phyloP scores from a whole-genome alignment of 2,888 invertebrate species.

The Trachelus iudaicus region DNA sequence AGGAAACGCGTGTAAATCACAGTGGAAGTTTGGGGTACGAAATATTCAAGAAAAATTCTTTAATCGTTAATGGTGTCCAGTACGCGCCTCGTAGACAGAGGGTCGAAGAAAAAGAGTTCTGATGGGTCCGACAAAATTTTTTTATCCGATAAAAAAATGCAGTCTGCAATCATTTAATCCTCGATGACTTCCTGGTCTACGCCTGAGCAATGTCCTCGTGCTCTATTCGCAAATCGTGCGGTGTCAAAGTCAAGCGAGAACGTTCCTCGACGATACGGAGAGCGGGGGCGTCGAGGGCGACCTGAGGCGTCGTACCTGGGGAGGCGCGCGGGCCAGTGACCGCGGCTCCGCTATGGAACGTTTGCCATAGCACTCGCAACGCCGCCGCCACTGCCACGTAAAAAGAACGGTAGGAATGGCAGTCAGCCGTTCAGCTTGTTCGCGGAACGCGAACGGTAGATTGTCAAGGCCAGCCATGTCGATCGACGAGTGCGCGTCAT shows the following conservation, averaged over 20 bases:
- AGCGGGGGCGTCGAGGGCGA: background rate
- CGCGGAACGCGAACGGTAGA: conserved; percentile 6
- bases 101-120: background rate
- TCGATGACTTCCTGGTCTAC: conserved; percentile 51
- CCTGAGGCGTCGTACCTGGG: background rate
- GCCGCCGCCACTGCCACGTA: background rate
- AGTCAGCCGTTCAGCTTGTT: background rate
- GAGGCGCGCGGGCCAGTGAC: background rate
- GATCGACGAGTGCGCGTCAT: background rate
- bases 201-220: conserved; percentile 52
- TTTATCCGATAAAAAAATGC: conserved; percentile 26
- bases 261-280: conserved; percentile 15
- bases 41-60: background rate
- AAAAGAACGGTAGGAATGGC: background rate
- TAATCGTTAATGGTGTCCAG: background rate
- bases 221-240: conserved; percentile 45
- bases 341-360: conserved; percentile 13
- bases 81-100: background rate
- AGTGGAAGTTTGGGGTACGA: background rate
- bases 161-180: conserved; percentile 35
- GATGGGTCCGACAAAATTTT: conserved; percentile 14
- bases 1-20: background rate
- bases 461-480: conserved; percentile 6
- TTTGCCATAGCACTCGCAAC: background rate
- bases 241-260: conserved; percentile 61